Base-by-base conservation (phyloP, 2,888 invertebrate genomes). In the Chrysolina americana region DNA sequence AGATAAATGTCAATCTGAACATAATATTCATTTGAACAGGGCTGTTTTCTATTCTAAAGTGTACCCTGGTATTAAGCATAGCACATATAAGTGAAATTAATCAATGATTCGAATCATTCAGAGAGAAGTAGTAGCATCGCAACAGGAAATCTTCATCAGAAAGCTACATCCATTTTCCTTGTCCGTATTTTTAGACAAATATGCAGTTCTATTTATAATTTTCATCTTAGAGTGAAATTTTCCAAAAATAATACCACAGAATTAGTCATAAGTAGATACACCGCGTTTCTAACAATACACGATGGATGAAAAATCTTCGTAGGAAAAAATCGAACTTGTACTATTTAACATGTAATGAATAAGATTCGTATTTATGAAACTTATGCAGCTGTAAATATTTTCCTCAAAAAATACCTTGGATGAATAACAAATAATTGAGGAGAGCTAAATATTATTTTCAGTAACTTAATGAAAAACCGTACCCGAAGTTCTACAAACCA, bases 181-280 rank as follows among this genome's bases (percentile, higher is more conserved):
- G 9, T 59, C 13, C 28, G 59, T 59, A 59, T 59, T 28, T 15
- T 59, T 0, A 59, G 59, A 59, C 59, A 59, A 59, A 23, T 59
- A 59, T 59, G 59, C 28, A 59, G 59, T 28, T 59, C 59, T 59
- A 59, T 59, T 23, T 23, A 59, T 59, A 59, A 13, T 10, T 28
- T 59, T 15, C 21, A 59, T 23, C 15, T 59, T 15, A 28, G 62
- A 59, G 59, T 66, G 47, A 68, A 64, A 72, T 73, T 73, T 41
- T 68, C 68, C 53, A 63, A 74, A 68, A 74, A 71, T 74, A 74
- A 74, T 70, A 65, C 23, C 63, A 74, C 70, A 47, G 65, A 65
- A 66, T 66, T 74, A 73, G 73, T 56, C 41, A 41, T 59, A 59
- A 15, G 28, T 15, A 59, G 23, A 59, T 73, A 69, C 69, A 73